Evolutionary conservation across 1,140 invertebrate species (phyloP), one percentile per base, ranked within the genome.

Genomic region (Chlorops oryzae): DNA sequence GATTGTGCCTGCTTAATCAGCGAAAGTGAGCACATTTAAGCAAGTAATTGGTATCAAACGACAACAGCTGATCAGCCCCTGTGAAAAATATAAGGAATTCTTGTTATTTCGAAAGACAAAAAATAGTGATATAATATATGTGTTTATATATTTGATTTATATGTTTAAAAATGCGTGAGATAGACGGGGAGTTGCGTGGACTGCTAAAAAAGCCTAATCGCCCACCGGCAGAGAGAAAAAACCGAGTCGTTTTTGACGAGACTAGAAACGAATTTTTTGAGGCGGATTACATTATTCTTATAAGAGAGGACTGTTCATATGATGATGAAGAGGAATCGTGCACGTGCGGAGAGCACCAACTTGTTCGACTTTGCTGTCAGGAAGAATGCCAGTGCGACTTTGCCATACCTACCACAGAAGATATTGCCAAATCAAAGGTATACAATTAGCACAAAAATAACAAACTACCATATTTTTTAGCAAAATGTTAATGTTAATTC

Each of bases 181-280:
- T 71, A 23, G 41, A 50, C 9, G 69, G 70, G 1, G 63, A 67
- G 34, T 40, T 72, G 47, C 56, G 69, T 21, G 69, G 70, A 28
- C 46, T 72, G 32, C 54, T 72, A 13, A 72, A 72, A 49, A 70
- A 70, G 50, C 69, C 70, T 6, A 72, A 72, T 61, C 56, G 69
- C 12, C 66, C 69, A 52, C 63, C 69, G 41, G 60, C 69, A 9
- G 52, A 57, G 13, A 58, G 69, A 5, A 86, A 87, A 62, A 80
- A 86, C 65, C 80, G 87, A n/a, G 88, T 91, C 1, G 81, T 87
- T 10, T 90, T 91, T 58, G 86, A 90, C 65, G 88, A 91, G 73
- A 86, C 84, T 53, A 78, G 85, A 18, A 91, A 91, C 73, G 86
- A 88, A 70, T 90, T 88, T 72, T 90, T 90, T 66, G 88, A 90